Evolutionary conservation across 2,888 invertebrate species (phyloP), one percentile per base, ranked within the genome.

Genomic region (Pandemis heparana): DNA sequence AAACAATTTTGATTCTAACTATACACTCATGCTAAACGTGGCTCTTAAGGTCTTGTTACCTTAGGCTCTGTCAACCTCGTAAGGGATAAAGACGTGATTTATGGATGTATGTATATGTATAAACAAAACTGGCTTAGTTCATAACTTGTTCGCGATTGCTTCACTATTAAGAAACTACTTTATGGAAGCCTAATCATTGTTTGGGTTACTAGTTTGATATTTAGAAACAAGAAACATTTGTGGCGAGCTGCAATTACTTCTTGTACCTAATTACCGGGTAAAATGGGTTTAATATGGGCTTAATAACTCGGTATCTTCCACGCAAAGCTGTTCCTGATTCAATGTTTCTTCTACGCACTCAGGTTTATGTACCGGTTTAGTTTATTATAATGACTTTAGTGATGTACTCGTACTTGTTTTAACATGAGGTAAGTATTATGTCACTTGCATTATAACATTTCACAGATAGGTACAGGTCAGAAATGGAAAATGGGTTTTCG

Each of bases 221-320:
- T 84, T 81, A 77, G 82, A 79, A 82, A 81, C 83, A 78, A 81
- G 83, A 81, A 83, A 81, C 82, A 76, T 78, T 80, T 79, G 67
- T 75, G 76, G 73, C 78, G 77, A 71, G 76, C 76, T 69, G 75
- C 78, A 82, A 82, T 85, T 83, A 82, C 76, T 77, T 83, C 80
- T 83, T 79, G 82, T 80, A 82, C 79, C 81, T 84, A 85, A 85
- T 84, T 85, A 79, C 82, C 74, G 79, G 80, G 84, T 81, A 81
- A 86, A 83, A 83, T 83, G 79, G 23, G 80, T 80, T 80, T 83
- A 82, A 82, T 80, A 75, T 76, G 75, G 71, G 46, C 18, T 80
- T 83, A 82, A 83, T 81, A 76, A 77, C 77, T 67, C 60, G 61
- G 70, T 66, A 59, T 48, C 74, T 66, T 70, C 75, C 51, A 59